Conservation (phyloP, 37 sponge, comb jelly and placozoan species). For the Diacarnus erythraeanus region DNA sequence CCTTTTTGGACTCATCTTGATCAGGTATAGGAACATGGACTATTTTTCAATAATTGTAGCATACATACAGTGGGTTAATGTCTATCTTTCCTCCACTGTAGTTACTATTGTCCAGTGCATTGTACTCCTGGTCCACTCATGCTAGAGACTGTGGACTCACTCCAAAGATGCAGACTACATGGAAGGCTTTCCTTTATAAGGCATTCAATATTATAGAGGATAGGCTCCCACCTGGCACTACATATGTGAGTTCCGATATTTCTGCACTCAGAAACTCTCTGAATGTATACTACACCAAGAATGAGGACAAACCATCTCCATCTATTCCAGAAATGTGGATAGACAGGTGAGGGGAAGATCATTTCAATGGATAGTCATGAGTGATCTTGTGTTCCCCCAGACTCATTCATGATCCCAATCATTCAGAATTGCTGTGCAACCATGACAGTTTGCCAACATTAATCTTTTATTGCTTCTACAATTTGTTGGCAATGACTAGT, state of each 20-base stretch:
- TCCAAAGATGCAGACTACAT: conserved; percentile 38
- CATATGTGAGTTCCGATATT: not conserved
- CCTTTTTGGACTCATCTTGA: no score
- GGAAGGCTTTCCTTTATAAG: conserved; percentile 53
- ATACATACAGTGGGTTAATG: no score
- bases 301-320: not conserved
- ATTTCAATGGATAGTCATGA: no score
- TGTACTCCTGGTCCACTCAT: conserved; percentile 18
- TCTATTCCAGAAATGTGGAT: conserved; percentile 1
- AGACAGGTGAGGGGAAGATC: not conserved
- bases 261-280: not conserved
- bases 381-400: no score
- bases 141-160: conserved; percentile 12
- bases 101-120: conserved; percentile 29
- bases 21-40: no score
- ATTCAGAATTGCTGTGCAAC: no score
- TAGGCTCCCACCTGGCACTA: no score
- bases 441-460: no score
- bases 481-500: no score
- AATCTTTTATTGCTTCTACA: no score
- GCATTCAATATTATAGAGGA: conserved; percentile 9
- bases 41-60: no score
- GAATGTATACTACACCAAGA: not conserved
- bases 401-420: no score
- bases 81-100: not conserved